A percentile compares a stretch with the other conserved stretches of the same genome.
These are phyloP conservation scores for Lithophane ornitopus DNA, from an alignment of 2,888 invertebrate genomes.

Conservation along the genomic window DNA sequence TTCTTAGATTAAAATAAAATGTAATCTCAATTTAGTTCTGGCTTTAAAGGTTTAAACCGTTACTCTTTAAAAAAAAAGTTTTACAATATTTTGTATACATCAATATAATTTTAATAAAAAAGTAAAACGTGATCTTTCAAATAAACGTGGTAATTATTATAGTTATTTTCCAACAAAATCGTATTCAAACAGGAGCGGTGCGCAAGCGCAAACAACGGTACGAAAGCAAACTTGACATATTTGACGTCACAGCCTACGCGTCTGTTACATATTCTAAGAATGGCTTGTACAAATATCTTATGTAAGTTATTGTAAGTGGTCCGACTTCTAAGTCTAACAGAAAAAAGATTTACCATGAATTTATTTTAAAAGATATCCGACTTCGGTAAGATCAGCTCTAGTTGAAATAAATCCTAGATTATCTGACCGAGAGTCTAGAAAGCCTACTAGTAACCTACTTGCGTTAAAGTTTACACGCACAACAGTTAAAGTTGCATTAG, in stretches of 20 bases:
- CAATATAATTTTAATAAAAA: too few species aligned
- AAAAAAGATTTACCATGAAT: background rate
- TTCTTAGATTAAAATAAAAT: background rate
- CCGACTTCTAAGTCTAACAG: background rate
- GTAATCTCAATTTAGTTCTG: background rate
- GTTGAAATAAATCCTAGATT: background rate
- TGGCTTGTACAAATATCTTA: conserved; percentile 48
- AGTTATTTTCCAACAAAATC: conserved; percentile 30
- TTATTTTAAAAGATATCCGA: background rate
- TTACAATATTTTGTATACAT: too few species aligned
- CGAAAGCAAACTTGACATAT: conserved; percentile 65
- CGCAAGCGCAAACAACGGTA: conserved; percentile 65
- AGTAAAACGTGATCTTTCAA: background rate
- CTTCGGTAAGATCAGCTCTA: background rate
- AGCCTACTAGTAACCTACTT: background rate
- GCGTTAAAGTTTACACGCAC: background rate
- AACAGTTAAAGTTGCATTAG: conserved; percentile 12
- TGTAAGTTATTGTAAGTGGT: conserved; percentile 29
- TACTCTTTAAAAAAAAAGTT: too few species aligned
- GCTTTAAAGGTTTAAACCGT: background rate
- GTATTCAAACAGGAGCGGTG: conserved; percentile 69
- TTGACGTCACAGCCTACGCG: conserved; percentile 69
- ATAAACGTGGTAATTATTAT: conserved; percentile 1
- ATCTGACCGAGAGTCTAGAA: background rate
- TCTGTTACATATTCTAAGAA: conserved; percentile 70